Percentiles rank a stretch among this genome's conserved stretches.
Conservation (phyloP, 2,888 invertebrate genomes). For the Lepidochitona cinerea region DNA sequence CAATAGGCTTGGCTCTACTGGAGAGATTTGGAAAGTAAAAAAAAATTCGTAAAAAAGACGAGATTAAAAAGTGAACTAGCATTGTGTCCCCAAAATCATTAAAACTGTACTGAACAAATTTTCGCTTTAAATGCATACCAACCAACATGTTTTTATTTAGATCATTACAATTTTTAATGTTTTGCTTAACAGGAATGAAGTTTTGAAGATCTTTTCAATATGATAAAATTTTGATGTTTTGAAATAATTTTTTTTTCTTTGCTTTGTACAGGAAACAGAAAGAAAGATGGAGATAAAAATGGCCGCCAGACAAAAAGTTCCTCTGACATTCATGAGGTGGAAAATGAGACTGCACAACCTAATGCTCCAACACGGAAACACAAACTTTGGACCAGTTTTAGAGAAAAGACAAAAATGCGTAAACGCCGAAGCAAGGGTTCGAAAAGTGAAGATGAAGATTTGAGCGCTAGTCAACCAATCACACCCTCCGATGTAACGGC, state of each 20-base stretch:
- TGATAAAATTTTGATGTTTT: background rate
- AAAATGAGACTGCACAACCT: conserved; percentile 10
- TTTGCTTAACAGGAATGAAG: background rate
- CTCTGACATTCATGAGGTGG: conserved; percentile 20
- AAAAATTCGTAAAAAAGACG: no score
- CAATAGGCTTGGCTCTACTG: no score
- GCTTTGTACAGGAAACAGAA: conserved; percentile 22
- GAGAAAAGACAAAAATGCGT: conserved; percentile 22
- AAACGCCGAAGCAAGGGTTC: conserved; percentile 13
- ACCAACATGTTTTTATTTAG: no score
- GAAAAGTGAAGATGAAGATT: conserved; percentile 12
- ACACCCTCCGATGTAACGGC: conserved; percentile 18
- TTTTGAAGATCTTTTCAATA: background rate
- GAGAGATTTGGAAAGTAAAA: no score
- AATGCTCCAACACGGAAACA: conserved; percentile 14
- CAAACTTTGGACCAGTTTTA: conserved; percentile 32
- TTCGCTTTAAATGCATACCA: no score
- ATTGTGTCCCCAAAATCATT: no score
- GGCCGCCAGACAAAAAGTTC: conserved; percentile 27
- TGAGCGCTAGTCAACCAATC: conserved; percentile 32
- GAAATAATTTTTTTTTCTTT: conserved; percentile 5
- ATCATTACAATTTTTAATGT: no score
- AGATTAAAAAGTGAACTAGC: no score
- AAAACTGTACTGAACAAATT: no score
- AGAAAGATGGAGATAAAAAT: conserved; percentile 8